phyloP scores from a whole-genome alignment of 2,113 vertebrate species.

The Pelecanoides urinatrix region DNA sequence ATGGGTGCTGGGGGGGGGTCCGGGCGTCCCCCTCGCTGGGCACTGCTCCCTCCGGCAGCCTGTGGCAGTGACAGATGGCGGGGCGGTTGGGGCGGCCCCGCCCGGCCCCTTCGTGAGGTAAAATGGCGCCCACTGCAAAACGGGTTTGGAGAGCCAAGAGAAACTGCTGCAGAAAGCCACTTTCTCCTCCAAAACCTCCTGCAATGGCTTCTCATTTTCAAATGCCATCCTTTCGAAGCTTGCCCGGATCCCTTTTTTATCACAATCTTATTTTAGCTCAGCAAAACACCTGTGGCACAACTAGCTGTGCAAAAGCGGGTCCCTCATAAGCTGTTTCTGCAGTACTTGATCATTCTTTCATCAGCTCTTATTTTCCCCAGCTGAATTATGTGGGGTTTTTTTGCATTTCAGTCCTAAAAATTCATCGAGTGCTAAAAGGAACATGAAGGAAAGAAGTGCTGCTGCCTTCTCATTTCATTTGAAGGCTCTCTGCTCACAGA shows the following conservation, averaged over 20 bases:
- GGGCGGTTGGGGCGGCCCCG: accelerated
- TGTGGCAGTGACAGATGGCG: accelerated
- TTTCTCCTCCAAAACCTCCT: accelerated
- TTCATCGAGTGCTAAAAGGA: neutral
- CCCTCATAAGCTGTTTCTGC: neutral
- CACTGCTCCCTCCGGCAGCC: neutral
- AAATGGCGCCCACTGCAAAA: accelerated
- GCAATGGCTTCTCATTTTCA: accelerated
- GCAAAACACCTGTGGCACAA: neutral
- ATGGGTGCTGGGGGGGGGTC: neutral
- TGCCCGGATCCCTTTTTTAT: neutral
- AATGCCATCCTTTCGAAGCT: neutral
- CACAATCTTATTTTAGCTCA: neutral
- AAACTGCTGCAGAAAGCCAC: accelerated
- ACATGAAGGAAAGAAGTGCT: neutral
- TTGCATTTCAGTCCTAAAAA: neutral
- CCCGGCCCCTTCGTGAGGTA: neutral
- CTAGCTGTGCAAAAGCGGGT: neutral
- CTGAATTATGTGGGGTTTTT: neutral
- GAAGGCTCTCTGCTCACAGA: neutral
- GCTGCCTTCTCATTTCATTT: neutral
- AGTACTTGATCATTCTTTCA: accelerated
- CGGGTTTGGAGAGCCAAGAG: accelerated
- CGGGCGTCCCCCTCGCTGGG: accelerated
- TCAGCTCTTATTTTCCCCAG: neutral